These are phyloP conservation scores for Caerostris darwini DNA, from an alignment of 1,140 invertebrate genomes.

Conservation along the genomic window DNA sequence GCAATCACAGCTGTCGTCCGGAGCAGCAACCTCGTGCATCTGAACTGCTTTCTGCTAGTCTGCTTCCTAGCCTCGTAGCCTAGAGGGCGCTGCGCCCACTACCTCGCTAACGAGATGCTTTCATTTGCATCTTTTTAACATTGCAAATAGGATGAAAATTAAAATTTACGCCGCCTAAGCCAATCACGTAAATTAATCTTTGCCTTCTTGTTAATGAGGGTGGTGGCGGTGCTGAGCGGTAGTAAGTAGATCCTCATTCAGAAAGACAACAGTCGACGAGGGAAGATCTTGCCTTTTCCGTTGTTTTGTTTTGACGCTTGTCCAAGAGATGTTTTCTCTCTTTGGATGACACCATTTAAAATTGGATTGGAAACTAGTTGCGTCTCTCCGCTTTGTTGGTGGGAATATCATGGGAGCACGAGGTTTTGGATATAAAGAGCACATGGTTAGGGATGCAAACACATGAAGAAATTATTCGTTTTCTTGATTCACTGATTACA, in stretches of 20 bases:
- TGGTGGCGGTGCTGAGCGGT: slow-evolving; percentile 29
- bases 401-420: background rate
- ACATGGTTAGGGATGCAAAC: background rate
- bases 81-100: slow-evolving; percentile 60
- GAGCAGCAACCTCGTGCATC: slow-evolving; percentile 69
- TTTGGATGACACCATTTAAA: slow-evolving; percentile 23
- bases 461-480: background rate
- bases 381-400: background rate
- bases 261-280: slow-evolving; percentile 35
- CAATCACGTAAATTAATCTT: slow-evolving; percentile 77
- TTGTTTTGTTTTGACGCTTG: slow-evolving; percentile 18
- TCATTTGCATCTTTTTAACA: slow-evolving; percentile 78
- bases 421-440: background rate
- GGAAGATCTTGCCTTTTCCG: slow-evolving; percentile 16
- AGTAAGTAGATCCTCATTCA: slow-evolving; percentile 20
- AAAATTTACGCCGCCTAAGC: slow-evolving; percentile 76
- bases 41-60: slow-evolving; percentile 36
- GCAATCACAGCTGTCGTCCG: background rate
- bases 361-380: background rate
- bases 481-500: too few species aligned
- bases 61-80: slow-evolving; percentile 60
- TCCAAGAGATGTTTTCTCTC: background rate
- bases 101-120: slow-evolving; percentile 73
- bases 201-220: slow-evolving; percentile 69
- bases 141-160: slow-evolving; percentile 77